Evolutionary conservation across 2,113 vertebrate genomes (phyloP), one percentile per base, ranked within the genome.

Genomic region (Tenebrosternarchus preto): DNA sequence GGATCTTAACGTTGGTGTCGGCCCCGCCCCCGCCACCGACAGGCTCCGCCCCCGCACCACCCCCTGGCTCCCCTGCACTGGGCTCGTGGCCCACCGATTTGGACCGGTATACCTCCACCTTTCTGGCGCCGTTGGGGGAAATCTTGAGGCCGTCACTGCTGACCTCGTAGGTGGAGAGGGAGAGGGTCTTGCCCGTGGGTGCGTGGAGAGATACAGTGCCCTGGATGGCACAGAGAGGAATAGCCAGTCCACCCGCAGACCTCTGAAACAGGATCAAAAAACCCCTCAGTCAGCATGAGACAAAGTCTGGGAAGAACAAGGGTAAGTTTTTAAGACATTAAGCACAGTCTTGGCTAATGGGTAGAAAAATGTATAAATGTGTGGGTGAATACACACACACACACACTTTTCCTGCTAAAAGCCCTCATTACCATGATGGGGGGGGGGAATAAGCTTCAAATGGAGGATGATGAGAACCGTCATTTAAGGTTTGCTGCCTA

Each of bases 71-170:
- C 1, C 95, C 96, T 0, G 92, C 89, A 73, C 91, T 94, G 15
- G 97, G 98, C 86, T 98, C 95, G 0, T 99, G 97, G 22, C 98
- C 98, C 0, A 99, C 96, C 0, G 97, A 99, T 81, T 98, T 99
- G 9, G 97, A 99, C 27, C 97, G 95, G 80, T 96, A 99, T 0
- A 99, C 98, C 86, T 99, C 98, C 29, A 97, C 94, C 87, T 96
- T 98, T 90, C 94, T 96, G 4, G 94, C 88, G 0, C 82, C 86
- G 2, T 83, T 86, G 1, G 97, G 97, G 12, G 92, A 92, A 60
- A 98, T 96, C 73, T 90, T 97, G 25, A 96, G 95, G 33, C 97
- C 98, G 25, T 97, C 95, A 0, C 97, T 93, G 88, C 98, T 98
- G 84, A 99, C 96, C 85, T 99, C 97, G 0, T 99, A 99, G 0